Evolutionary conservation across 1,140 invertebrate species (phyloP).

Genomic region (Eurosta solidaginis): DNA sequence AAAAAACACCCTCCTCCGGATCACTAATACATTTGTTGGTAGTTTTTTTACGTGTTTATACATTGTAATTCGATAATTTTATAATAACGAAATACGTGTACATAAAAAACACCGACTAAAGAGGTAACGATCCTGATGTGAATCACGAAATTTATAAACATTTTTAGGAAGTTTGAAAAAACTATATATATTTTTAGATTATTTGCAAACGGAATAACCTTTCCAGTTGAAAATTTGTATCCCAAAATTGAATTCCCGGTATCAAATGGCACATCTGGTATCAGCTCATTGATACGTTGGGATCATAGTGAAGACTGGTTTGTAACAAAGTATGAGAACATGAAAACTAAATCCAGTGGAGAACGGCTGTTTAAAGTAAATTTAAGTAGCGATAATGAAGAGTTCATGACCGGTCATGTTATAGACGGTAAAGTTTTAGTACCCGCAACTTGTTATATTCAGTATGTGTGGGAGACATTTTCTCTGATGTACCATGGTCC

Average conservation of each 20-base stretch:
- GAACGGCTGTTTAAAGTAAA: conserved; percentile 68
- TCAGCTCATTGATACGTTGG: conserved; percentile 82
- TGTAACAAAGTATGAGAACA: conserved; percentile 58
- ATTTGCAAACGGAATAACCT: conserved; percentile 60
- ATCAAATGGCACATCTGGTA: conserved; percentile 75
- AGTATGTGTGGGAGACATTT: conserved; percentile 86
- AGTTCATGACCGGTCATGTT: conserved; percentile 81
- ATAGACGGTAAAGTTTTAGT: conserved; percentile 87
- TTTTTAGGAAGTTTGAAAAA: neutral
- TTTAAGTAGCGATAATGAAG: conserved; percentile 70
- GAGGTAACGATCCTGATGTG: too few relatives aligned
- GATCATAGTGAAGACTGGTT: conserved; percentile 84
- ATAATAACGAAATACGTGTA: too few relatives aligned
- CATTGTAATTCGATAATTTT: too few relatives aligned
- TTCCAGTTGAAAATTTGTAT: conserved; percentile 65
- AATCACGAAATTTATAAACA: too few relatives aligned
- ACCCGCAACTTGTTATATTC: conserved; percentile 86
- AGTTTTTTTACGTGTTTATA: too few relatives aligned
- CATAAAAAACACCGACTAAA: too few relatives aligned
- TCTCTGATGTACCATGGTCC: conserved; percentile 74
- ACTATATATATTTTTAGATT: conserved; percentile 38
- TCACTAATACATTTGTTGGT: too few relatives aligned
- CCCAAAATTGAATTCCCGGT: conserved; percentile 77
- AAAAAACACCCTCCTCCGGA: too few relatives aligned
- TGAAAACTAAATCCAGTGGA: conserved; percentile 60